Percentiles rank a stretch among this genome's conserved stretches.
phyloP scores from a whole-genome alignment of 2,888 invertebrate genomes.

The Tholera decimalis region DNA sequence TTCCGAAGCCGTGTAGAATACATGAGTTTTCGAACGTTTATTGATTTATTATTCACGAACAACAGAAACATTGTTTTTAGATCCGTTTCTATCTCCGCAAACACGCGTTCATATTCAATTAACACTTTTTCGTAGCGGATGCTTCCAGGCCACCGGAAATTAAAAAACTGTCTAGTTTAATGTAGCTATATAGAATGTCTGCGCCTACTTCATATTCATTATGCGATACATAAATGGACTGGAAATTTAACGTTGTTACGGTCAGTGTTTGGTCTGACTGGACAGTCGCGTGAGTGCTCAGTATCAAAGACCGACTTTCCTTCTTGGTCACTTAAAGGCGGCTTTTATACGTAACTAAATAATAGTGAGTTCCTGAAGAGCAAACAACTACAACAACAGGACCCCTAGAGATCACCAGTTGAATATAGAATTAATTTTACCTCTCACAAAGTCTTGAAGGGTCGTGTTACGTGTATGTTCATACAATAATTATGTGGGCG shows the following conservation, averaged over 20 bases:
- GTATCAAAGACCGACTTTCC: background rate
- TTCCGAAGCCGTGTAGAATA: slow-evolving; percentile 39
- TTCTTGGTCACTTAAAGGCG: slow-evolving; percentile 13
- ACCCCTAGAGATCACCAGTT: slow-evolving; percentile 45
- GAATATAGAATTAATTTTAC: slow-evolving; percentile 52
- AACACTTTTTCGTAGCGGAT: slow-evolving; percentile 87
- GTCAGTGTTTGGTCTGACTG: slow-evolving; percentile 6
- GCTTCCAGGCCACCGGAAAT: slow-evolving; percentile 85
- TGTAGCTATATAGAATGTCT: slow-evolving; percentile 67
- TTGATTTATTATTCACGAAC: slow-evolving; percentile 64
- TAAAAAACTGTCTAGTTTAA: slow-evolving; percentile 84
- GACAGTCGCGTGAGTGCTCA: background rate
- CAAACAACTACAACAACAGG: slow-evolving; percentile 45
- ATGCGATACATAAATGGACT: slow-evolving; percentile 29
- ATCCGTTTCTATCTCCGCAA: slow-evolving; percentile 70
- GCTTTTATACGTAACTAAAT: slow-evolving; percentile 18
- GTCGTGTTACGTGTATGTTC: slow-evolving; percentile 42
- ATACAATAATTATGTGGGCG: slow-evolving; percentile 58
- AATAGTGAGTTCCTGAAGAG: slow-evolving; percentile 30
- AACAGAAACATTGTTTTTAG: slow-evolving; percentile 66
- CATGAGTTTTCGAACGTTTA: slow-evolving; percentile 62
- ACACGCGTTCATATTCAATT: slow-evolving; percentile 83
- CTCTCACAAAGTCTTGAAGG: slow-evolving; percentile 32
- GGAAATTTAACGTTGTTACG: slow-evolving; percentile 32
- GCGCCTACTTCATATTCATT: slow-evolving; percentile 53